Percentiles rank a stretch among this genome's conserved stretches.
These are phyloP conservation scores for Drosophila burlai DNA, from an alignment of 1,140 invertebrate genomes.

Conservation along the genomic window DNA sequence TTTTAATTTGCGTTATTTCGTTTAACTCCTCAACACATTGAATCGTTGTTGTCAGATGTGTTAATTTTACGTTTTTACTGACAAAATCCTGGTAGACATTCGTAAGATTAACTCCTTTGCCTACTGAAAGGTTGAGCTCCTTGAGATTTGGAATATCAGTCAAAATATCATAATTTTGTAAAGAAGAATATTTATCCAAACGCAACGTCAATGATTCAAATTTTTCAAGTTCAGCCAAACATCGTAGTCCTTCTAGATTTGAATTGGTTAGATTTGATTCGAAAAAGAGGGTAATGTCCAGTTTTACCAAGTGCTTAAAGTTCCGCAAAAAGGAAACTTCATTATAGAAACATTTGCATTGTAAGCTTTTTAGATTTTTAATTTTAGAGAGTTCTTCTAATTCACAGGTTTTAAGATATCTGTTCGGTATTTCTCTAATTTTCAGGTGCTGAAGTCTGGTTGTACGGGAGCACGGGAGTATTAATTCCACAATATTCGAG, in stretches of 20 bases:
- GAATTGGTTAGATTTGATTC: no score
- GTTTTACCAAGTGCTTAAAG: background rate
- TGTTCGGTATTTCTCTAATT: background rate
- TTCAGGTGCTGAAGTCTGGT: background rate
- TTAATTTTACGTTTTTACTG: background rate
- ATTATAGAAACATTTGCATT: background rate
- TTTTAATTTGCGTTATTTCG: slow-evolving; percentile 2
- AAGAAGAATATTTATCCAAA: background rate
- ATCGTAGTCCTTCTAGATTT: no score
- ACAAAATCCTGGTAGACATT: background rate
- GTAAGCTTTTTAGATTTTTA: background rate
- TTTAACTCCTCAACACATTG: background rate
- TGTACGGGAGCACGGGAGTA: no score
- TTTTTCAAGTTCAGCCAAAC: background rate
- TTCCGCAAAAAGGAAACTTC: background rate
- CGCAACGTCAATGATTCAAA: background rate
- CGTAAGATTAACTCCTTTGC: background rate
- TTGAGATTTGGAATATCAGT: background rate
- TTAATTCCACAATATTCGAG: background rate
- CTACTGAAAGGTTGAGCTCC: background rate
- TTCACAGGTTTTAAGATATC: no score
- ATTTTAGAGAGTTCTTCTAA: background rate
- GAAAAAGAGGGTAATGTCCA: background rate
- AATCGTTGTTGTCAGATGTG: background rate
- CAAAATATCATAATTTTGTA: background rate